phyloP scores from a whole-genome alignment of 2,113 vertebrate genomes.

The Synchiropus splendidus region DNA sequence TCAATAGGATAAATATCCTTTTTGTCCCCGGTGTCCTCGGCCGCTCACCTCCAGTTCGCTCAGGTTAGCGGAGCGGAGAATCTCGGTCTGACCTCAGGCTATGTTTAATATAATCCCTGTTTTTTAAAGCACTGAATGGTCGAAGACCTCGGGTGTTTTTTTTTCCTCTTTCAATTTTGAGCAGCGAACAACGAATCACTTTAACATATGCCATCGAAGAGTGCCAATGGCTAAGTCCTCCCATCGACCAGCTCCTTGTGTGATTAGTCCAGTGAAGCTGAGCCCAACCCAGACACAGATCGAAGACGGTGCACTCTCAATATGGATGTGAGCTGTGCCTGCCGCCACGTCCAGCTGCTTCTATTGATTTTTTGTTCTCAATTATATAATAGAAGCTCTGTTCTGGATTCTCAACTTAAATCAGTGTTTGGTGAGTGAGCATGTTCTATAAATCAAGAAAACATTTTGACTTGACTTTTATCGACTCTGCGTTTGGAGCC shows the following conservation, averaged over 20 bases:
- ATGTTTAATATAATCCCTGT: conserved; percentile 69
- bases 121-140: conserved; percentile 53
- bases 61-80: conserved; percentile 55
- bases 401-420: conserved; percentile 62
- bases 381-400: conserved; percentile 72
- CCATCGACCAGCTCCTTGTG: conserved; percentile 61
- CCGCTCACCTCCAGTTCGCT: conserved; percentile 53
- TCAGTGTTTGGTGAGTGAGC: conserved; percentile 53
- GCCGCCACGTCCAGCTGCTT: conserved; percentile 60
- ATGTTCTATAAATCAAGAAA: conserved; percentile 55
- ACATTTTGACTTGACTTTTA: conserved; percentile 60
- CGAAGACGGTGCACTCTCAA: conserved; percentile 59
- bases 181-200: conserved; percentile 44
- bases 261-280: conserved; percentile 65
- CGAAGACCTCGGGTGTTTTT: conserved; percentile 60
- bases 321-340: conserved; percentile 55
- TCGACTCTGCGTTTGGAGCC: conserved; percentile 51
- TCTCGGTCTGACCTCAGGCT: conserved; percentile 66
- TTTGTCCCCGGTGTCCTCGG: conserved; percentile 55
- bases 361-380: conserved; percentile 68
- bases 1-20: conserved; percentile 72
- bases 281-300: conserved; percentile 60
- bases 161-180: conserved; percentile 11
- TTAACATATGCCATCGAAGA: conserved; percentile 63
- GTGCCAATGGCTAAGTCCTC: conserved; percentile 55